Conservation (phyloP, 2,888 invertebrate genomes). For the Trichogramma evanescens region DNA sequence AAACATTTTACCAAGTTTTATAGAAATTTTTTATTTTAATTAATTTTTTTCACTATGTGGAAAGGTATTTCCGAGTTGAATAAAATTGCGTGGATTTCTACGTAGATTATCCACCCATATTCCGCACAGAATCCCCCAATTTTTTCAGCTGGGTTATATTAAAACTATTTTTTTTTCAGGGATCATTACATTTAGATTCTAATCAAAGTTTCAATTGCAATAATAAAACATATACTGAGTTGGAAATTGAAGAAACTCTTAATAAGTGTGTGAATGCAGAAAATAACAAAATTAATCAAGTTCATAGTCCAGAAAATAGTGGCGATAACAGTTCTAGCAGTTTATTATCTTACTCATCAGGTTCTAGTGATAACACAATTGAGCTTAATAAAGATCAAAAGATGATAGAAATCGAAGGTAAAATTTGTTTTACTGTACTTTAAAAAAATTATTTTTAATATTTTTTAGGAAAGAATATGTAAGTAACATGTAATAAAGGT, state of each 20-base stretch:
- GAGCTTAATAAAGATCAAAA: constrained; percentile 44
- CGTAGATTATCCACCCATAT: no score
- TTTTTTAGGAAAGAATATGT: no score
- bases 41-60: no score
- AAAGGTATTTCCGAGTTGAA: no score
- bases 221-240: background rate
- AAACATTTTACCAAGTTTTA: no score
- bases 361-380: constrained; percentile 54
- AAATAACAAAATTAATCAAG: background rate
- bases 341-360: constrained; percentile 27
- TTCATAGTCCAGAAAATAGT: constrained; percentile 42
- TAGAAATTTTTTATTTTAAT: no score
- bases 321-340: constrained; percentile 54
- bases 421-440: background rate
- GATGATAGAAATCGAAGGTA: constrained; percentile 29
- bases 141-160: no score
- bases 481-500: background rate
- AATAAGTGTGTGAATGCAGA: constrained; percentile 42
- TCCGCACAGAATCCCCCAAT: no score
- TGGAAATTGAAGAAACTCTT: constrained; percentile 20
- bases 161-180: no score
- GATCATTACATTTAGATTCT: background rate
- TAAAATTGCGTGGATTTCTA: no score
- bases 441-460: background rate
- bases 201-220: background rate